Evolutionary conservation across 2,113 vertebrate genomes (phyloP), one percentile per base, ranked within the genome.

Genomic region (Tyrannus savana): DNA sequence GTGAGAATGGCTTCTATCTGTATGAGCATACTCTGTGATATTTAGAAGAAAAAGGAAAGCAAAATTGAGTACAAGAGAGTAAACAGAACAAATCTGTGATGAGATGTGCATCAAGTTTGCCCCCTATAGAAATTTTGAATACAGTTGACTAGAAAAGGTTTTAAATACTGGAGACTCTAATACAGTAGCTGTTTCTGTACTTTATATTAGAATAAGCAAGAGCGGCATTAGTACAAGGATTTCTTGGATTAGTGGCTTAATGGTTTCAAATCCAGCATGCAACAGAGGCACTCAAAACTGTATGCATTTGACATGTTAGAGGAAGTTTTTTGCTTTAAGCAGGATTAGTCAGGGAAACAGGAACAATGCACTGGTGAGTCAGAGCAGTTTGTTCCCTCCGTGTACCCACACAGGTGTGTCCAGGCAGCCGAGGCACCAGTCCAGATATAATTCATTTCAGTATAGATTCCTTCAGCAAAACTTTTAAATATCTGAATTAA

Each of bases 231-330:
- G 14, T 23, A 35, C 2, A 14, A 31, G 44, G n/a, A 27, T 39
- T 68, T 56, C 37, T 59, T 21, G 47, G 64, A 2, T 12, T 7
- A 37, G 25, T 30, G 6, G 5, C 22, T 89, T 58, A 19, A 8
- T 16, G 41, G 7, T 72, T 87, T 64, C 42, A 67, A 27, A 30
- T 31, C 4, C 41, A 71, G 30, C 13, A 4, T 33, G 14, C 9
- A 50, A 0, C 0, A 5, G 9, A 60, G 19, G 17, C 35, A 50
- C 15, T 42, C 60, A 53, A 80, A 27, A 4, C 25, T 44, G 4
- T 24, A 11, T 55, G 24, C 7, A 33, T 50, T 47, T 64, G 33
- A 17, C 7, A 6, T 14, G 18, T 35, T 19, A 27, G 27, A 89
- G 84, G 12, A 60, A 7, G 68, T 53, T 1, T 2, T 19, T 2